Base-by-base conservation (phyloP, 2,888 invertebrate species). In the Argyresthia goedartella region DNA sequence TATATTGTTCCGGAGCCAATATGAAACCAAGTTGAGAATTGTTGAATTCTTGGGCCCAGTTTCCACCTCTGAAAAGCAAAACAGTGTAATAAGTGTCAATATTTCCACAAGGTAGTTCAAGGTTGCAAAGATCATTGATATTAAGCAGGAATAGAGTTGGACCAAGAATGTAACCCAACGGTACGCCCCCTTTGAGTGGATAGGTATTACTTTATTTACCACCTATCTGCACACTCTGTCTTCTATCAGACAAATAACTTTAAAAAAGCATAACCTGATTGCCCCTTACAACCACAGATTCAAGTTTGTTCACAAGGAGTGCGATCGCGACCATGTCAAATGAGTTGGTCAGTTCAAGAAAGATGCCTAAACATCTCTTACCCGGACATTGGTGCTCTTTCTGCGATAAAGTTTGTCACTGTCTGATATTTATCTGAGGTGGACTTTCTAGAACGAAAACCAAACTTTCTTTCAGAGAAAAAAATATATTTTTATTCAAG, bases 111-210 rank as follows among this genome's bases (percentile, higher is more conserved):
- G 4, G 33, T 16, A 11, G 42, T 16, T 16, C 11, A 7, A 43
- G 25, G 11, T 16, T 42, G 16, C 51, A 51, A 4, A 51, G 36
- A 2, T 51, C 45, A 15, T 51, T 51, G 8, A 51, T 45, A 25
- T 51, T 45, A 13, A 16, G 4, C 2, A 45, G 14, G 34, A 51
- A 45, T 36, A 51, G 35, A 3, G 34, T 36, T 15, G 46, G 51
- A 7, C 45, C 35, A 15, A 51, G 16, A 4, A 45, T 45, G 15
- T 45, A 45, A n/a, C 51, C 51, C 15, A 45, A 45, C 1, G 46
- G 51, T 35, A 45, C 51, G 7, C 44, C 51, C 9, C n/a, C 44
- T 33, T 16, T 13, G 1, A 51, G 13, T 13, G 16, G n/a, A 4
- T 6, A 9, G 3, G 11, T 8, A 13, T 45, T 3, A 15, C 51